Base-by-base conservation (phyloP, 2,888 invertebrate genomes). In the Atrina japonica region DNA sequence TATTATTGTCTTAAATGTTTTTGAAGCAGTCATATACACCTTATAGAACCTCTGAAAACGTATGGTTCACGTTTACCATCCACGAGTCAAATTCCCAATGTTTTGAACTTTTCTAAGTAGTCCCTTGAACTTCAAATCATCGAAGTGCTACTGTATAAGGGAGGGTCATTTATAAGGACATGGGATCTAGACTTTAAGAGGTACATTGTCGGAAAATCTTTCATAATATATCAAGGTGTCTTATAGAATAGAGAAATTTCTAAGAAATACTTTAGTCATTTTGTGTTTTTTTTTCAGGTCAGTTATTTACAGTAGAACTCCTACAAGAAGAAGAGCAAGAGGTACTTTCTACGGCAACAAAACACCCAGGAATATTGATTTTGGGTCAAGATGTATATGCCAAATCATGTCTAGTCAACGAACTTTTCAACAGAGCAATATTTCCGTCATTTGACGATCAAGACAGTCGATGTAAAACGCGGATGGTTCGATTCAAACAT, bases 361-460 rank as follows among this genome's bases (percentile, higher is more conserved):
- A 93, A 35, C 91, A 92, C n/a, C 94, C 94, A 0, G 93, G 94
- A 11, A 91, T 96, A 59, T 92, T 96, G n/a, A 90, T 96, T 14
- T 91, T 95, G 72, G 96, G 96, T 30, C 94, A 94, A 80, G 93
- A 93, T 66, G 92, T 93, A n/a, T 92, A 93, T 73, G 94, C 94
- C 0, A 94, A 94, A 84, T 94, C 94, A 0, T 91, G 94, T 9
- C 91, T 96, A 65, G 93, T 95, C 18, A 96, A 96, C 89, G 93
- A 93, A 71, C 91, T 96, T 56, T 92, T 96, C 61, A 94, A 94
- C 0, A 92, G 93, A 69, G 90, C 92, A 27, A 91, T 96, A 71
- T 91, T 96, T 71, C 96, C 96, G 0, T 70, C 83, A 14, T 84
- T 83, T 69, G 83, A 81, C 23, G 71, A 76, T 27, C 60, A 70